Percentiles rank a stretch among this genome's conserved stretches.
These are phyloP conservation scores for Xyrichtys novacula DNA, from an alignment of 2,797 vertebrate species.

Conservation along the genomic window DNA sequence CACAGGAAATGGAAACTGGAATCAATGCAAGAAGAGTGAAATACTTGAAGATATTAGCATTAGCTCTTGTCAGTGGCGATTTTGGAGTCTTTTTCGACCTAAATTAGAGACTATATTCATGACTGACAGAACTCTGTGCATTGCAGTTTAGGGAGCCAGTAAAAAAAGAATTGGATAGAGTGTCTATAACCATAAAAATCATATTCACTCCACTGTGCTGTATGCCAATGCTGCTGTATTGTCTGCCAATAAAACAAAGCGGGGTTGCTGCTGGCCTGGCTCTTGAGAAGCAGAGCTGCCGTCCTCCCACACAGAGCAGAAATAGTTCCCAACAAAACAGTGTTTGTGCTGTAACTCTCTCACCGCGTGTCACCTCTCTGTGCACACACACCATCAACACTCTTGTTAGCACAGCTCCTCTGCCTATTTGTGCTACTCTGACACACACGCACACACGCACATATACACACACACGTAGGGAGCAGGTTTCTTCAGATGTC, in stretches of 20 bases:
- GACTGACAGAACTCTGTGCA: slow-evolving; percentile 20
- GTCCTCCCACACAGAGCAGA: slow-evolving; percentile 80
- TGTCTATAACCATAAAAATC: slow-evolving; percentile 47
- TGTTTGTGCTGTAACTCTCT: slow-evolving; percentile 68
- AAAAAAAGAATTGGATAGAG: slow-evolving; percentile 41
- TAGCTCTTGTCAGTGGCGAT: slow-evolving; percentile 21
- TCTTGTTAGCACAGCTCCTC: slow-evolving; percentile 76
- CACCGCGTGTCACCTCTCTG: slow-evolving; percentile 59
- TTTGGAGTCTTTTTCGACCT: slow-evolving; percentile 23
- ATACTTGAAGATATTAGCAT: slow-evolving; percentile 50
- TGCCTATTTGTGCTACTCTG: slow-evolving; percentile 59
- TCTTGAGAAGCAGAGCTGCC: slow-evolving; percentile 66
- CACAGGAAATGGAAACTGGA: slow-evolving; percentile 71
- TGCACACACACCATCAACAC: slow-evolving; percentile 60
- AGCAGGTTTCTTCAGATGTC: slow-evolving; percentile 60
- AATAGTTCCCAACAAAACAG: slow-evolving; percentile 80
- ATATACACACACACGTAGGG: slow-evolving; percentile 5
- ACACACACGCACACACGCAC: slow-evolving; percentile 26
- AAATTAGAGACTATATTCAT: slow-evolving; percentile 31
- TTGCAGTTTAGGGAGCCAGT: slow-evolving; percentile 22
- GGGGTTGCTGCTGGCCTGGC: slow-evolving; percentile 60
- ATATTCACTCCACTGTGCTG: slow-evolving; percentile 32
- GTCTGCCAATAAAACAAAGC: slow-evolving; percentile 70
- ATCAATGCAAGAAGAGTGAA: slow-evolving; percentile 70
- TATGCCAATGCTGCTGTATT: slow-evolving; percentile 46